Evolutionary conservation across 2,113 vertebrate species (phyloP).

Genomic region (Oophaga pumilio): DNA sequence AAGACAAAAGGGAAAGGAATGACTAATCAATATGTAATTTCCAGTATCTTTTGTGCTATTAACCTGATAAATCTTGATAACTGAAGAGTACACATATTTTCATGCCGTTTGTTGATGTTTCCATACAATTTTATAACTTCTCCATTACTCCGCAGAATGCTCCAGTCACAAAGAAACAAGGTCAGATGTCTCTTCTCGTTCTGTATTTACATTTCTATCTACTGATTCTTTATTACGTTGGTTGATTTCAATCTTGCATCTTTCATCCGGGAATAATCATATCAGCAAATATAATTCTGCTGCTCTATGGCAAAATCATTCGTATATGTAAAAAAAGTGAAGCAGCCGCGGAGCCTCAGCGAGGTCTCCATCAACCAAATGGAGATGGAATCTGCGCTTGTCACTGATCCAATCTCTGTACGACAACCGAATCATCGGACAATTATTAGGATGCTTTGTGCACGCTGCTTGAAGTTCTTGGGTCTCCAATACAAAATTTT

Average conservation of each 20-base stretch:
- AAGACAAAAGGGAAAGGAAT: too few relatives aligned
- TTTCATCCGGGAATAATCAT: slow-evolving; percentile 31
- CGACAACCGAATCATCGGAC: not conserved
- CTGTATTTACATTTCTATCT: not conserved
- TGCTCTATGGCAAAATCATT: slow-evolving; percentile 12
- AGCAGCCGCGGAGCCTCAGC: not conserved
- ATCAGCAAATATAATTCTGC: slow-evolving; percentile 32
- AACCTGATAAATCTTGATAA: not conserved
- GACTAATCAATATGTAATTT: too few relatives aligned
- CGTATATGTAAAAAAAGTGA: slow-evolving; percentile 2
- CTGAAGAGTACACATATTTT: not conserved
- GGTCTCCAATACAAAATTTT: too few relatives aligned
- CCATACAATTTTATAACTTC: not conserved
- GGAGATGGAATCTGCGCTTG: slow-evolving; percentile 11
- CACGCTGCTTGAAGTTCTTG: not conserved
- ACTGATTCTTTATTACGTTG: not conserved
- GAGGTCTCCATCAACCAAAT: not conserved
- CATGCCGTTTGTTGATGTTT: not conserved
- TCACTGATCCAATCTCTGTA: not conserved
- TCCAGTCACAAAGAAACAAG: not conserved
- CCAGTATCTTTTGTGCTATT: not conserved
- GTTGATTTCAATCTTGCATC: slow-evolving; percentile 23
- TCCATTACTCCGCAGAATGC: not conserved
- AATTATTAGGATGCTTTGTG: not conserved
- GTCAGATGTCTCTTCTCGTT: slow-evolving; percentile 3